Conservation (phyloP, 2,113 vertebrate genomes). For the Elanoides forficatus region DNA sequence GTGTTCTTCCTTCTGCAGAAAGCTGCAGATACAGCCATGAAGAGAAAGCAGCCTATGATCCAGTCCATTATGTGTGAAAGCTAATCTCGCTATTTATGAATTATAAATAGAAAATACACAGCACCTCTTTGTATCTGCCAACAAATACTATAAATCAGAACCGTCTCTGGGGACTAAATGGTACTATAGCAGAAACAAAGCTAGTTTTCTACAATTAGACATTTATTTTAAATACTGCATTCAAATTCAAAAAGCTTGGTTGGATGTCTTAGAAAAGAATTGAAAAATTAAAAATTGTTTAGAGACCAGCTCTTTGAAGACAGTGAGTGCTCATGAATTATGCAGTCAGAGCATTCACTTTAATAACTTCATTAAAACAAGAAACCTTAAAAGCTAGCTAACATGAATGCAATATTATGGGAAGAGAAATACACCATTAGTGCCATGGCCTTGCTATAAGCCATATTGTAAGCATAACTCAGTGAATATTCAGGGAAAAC, state of each 20-base stretch:
- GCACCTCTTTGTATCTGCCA: neutral
- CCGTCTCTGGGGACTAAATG: neutral
- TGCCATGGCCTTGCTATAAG: slow-evolving; percentile 50
- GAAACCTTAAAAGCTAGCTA: slow-evolving; percentile 68
- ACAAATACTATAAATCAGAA: slow-evolving; percentile 12
- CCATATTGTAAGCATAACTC: slow-evolving; percentile 24
- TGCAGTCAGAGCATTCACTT: slow-evolving; percentile 67
- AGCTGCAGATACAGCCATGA: neutral
- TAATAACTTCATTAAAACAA: slow-evolving; percentile 74
- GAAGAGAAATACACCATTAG: slow-evolving; percentile 12
- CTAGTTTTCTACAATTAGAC: slow-evolving; percentile 9
- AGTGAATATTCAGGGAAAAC: neutral
- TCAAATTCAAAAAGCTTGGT: slow-evolving; percentile 17
- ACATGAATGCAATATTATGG: slow-evolving; percentile 36
- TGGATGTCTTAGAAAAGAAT: slow-evolving; percentile 37
- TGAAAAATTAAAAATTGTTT: slow-evolving; percentile 48
- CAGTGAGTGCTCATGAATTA: slow-evolving; percentile 68
- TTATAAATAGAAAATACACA: slow-evolving; percentile 24
- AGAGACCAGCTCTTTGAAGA: slow-evolving; percentile 47
- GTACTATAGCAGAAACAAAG: neutral
- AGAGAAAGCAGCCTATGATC: neutral
- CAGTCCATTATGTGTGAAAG: neutral
- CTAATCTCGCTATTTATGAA: slow-evolving; percentile 42
- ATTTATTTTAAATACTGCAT: slow-evolving; percentile 25
- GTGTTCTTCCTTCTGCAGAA: neutral